Evolutionary conservation across 2,797 vertebrate species (phyloP).

Genomic region (Falco biarmicus): DNA sequence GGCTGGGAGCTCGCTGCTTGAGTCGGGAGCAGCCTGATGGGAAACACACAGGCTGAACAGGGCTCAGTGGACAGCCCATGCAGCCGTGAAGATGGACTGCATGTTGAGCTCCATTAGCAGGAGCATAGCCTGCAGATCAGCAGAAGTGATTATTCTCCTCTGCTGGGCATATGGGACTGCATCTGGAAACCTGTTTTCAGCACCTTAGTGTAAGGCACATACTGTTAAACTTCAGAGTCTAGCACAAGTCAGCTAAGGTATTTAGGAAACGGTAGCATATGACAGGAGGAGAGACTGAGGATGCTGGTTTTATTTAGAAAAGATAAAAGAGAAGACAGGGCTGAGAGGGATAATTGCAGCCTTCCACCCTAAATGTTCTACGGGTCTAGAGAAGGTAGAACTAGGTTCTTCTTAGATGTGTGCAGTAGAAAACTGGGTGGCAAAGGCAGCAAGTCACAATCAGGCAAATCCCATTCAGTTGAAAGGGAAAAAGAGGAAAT

Average conservation of each 20-base stretch:
- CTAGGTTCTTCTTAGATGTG: neutral
- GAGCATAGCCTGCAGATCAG: neutral
- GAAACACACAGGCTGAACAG: neutral
- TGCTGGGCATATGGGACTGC: neutral
- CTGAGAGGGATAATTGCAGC: rapidly evolving
- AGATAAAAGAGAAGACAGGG: neutral
- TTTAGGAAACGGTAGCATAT: neutral
- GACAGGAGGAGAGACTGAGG: neutral
- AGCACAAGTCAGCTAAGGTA: neutral
- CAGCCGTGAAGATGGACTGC: neutral
- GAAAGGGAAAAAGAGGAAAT: neutral
- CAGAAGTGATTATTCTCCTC: neutral
- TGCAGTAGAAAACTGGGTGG: neutral
- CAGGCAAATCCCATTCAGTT: neutral
- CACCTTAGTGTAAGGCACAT: neutral
- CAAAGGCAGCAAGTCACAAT: neutral
- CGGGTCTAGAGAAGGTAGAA: neutral
- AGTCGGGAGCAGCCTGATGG: neutral
- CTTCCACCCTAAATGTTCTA: neutral
- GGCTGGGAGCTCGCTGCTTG: neutral
- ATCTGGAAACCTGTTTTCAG: neutral
- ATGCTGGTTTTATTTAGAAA: neutral
- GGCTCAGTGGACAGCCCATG: neutral
- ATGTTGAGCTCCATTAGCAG: neutral
- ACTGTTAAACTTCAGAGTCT: neutral